These are phyloP conservation scores for Scaeva pyrastri DNA, from an alignment of 2,888 invertebrate species.

Conservation along the genomic window DNA sequence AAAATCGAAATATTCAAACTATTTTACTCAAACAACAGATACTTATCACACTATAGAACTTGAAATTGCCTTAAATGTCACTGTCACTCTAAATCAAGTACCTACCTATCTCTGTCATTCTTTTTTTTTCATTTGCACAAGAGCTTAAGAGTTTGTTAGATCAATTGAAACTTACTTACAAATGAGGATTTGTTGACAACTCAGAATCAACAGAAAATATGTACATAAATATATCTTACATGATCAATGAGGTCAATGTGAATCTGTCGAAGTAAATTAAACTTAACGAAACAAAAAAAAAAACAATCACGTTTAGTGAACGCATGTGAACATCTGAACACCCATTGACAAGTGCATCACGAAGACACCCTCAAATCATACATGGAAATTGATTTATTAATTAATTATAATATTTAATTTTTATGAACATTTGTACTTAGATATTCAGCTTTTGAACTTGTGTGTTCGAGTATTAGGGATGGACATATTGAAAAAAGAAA, in stretches of 20 bases:
- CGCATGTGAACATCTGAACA: constrained; percentile 36
- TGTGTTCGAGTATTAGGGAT: not conserved
- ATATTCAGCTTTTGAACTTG: not conserved
- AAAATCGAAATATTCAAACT: constrained; percentile 12
- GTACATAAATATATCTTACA: too few species aligned
- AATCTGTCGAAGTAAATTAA: constrained; percentile 22
- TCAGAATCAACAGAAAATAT: constrained; percentile 20
- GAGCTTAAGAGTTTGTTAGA: not conserved
- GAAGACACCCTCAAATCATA: constrained; percentile 52
- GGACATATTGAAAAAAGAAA: not conserved
- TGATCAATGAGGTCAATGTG: constrained; percentile 37
- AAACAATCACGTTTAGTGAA: constrained; percentile 40
- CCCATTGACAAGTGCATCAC: constrained; percentile 35
- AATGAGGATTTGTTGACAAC: constrained; percentile 35
- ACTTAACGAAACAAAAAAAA: not conserved
- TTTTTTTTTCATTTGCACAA: not conserved
- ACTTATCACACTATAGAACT: not conserved
- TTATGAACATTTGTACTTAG: not conserved
- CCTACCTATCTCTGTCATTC: not conserved
- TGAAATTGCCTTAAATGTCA: constrained; percentile 29
- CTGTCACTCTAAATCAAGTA: not conserved
- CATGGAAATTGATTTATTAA: constrained; percentile 53
- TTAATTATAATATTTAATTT: constrained; percentile 33
- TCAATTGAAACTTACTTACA: constrained; percentile 13
- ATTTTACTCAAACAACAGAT: constrained; percentile 8